Conservation (phyloP, 1,140 invertebrate species). For the Thereuonema tuberculata region DNA sequence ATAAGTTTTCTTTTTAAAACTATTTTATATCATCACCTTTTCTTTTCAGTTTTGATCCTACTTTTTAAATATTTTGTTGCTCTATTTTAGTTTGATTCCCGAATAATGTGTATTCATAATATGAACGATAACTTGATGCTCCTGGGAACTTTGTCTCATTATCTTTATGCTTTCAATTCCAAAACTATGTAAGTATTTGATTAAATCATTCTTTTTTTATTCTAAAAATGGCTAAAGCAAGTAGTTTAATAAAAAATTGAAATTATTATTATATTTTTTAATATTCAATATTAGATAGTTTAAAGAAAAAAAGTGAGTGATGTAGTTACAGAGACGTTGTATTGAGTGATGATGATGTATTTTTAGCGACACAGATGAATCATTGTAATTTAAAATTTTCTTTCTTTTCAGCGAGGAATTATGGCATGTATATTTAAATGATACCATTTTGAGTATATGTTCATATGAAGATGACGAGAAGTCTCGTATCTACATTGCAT, state of each 20-base stretch:
- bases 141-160: conserved; percentile 35
- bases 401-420: conserved; percentile 10
- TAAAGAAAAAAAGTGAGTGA: too few relatives aligned
- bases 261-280: too few relatives aligned
- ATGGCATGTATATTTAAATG: conserved; percentile 37
- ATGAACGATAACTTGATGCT: conserved; percentile 29
- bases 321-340: too few relatives aligned
- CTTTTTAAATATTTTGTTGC: not conserved
- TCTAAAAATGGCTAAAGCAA: too few relatives aligned
- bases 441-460: conserved; percentile 34
- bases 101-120: conserved; percentile 33
- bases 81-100: conserved; percentile 33
- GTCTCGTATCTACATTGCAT: conserved; percentile 31
- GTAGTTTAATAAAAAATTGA: too few relatives aligned
- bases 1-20: too few relatives aligned
- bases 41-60: not conserved
- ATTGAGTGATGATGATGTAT: not conserved
- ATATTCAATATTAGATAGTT: too few relatives aligned
- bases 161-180: conserved; percentile 30
- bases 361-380: too few relatives aligned
- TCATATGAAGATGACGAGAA: conserved; percentile 26
- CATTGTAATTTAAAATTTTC: too few relatives aligned
- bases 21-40: not conserved
- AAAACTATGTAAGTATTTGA: conserved; percentile 20
- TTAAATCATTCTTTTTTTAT: not conserved